Evolutionary conservation across 2,888 invertebrate species (phyloP), one percentile per base, ranked within the genome.

Genomic region (Laothoe populi): DNA sequence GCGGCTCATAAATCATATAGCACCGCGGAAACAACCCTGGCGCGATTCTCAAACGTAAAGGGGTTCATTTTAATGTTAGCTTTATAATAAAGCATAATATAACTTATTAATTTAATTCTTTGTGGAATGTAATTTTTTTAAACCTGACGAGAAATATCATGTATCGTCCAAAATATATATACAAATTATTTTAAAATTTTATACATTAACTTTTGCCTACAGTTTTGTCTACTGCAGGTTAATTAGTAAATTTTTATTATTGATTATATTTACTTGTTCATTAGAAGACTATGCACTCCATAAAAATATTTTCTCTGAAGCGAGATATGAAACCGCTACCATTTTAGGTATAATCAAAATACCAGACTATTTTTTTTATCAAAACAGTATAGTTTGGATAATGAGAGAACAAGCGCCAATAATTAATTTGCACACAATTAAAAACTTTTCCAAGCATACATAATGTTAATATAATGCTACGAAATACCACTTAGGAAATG

Each of bases 1-100:
- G 70, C 73, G 71, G 66, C 70, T 77, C 70, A 88, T 88, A 87
- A 87, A 88, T 88, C 87, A 88, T 82, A 74, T 62, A 71, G 70
- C 72, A 70, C 67, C 73, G 68, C 84, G 84, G 85, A 84, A 83
- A 78, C 83, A 83, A 69, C 83, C 84, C 83, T 81, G 79, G 71
- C 81, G 71, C 73, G 71, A 70, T 70, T 70, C 71, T 69, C 72
- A 76, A 74, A 75, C 69, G 71, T 70, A 79, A 80, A 83, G 81
- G 83, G 86, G 82, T 79, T 81, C 75, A 78, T 81, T 83, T 79
- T 79, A 81, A 84, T 83, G 79, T 72, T 75, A 69, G 69, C 71
- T 74, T 69, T 71, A 70, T 72, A 72, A 53, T 35, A 44, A 49
- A 40, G 31, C 31, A 42, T 11, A 38, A 44, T 46, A 23, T 62